These are phyloP conservation scores for Mastomys coucha DNA, from an alignment of 2,113 vertebrate species.

Conservation along the genomic window DNA sequence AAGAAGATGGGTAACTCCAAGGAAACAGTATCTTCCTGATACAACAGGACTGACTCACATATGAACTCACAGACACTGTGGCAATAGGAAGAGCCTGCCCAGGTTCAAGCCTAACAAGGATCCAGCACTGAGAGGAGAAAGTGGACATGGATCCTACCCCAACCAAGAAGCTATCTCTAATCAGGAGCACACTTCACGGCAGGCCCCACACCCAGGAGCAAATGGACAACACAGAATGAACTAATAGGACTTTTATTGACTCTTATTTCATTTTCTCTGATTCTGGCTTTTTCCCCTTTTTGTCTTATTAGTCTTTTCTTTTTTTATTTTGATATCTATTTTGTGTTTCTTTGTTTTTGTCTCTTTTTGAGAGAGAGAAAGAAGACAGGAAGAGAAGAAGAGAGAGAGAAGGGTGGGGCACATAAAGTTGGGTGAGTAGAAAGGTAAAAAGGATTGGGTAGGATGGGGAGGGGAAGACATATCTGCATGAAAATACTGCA, in stretches of 20 bases:
- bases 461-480: not conserved
- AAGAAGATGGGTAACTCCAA: not conserved
- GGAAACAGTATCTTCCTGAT: not conserved
- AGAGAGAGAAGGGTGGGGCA: not conserved
- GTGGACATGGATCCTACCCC: not conserved
- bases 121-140: not conserved
- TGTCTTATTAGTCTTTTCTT: not conserved
- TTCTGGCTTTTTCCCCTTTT: not conserved
- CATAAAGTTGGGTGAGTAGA: not conserved
- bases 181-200: not conserved
- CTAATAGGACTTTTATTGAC: not conserved
- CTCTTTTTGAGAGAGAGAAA: not conserved
- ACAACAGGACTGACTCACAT: too few relatives aligned
- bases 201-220: not conserved
- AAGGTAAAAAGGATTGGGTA: not conserved
- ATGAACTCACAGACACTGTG: not conserved
- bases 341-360: not conserved
- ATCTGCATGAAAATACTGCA: not conserved
- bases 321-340: not conserved
- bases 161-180: not conserved
- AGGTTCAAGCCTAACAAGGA: not conserved
- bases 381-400: not conserved
- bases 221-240: not conserved
- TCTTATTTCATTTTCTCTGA: not conserved
- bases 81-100: not conserved